Conservation (phyloP, 2,888 invertebrate species). For the Perizoma affinitatum region DNA sequence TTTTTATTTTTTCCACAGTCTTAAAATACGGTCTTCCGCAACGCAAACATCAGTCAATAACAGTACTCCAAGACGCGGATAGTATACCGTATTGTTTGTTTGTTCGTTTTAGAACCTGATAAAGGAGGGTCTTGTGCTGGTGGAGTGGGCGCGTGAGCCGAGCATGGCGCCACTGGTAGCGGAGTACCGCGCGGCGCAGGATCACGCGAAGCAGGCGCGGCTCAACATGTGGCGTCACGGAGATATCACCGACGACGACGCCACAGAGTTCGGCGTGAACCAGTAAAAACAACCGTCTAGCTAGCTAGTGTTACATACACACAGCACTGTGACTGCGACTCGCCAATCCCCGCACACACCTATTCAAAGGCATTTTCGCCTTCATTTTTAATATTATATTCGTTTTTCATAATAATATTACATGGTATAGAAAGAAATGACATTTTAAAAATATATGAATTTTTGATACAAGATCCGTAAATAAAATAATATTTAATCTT, state of each 20-base stretch:
- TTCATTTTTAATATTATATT: neutral
- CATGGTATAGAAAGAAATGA: neutral
- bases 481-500: neutral
- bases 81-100: too few species aligned
- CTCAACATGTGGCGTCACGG: constrained; percentile 98
- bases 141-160: constrained; percentile 91
- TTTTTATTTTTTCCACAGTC: too few species aligned
- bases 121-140: constrained; percentile 92
- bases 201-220: constrained; percentile 93
- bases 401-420: constrained; percentile 2
- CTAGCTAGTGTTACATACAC: neutral
- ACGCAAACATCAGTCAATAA: too few species aligned
- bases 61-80: too few species aligned
- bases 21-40: too few species aligned
- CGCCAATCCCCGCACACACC: too few species aligned
- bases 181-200: constrained; percentile 94
- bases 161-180: constrained; percentile 90
- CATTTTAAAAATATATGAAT: neutral
- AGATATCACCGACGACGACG: constrained; percentile 98
- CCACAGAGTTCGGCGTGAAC: constrained; percentile 81
- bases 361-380: constrained; percentile 4
- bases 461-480: neutral
- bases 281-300: constrained; percentile 54
- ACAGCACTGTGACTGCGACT: neutral
- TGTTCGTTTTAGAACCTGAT: constrained; percentile 87